phyloP scores from a whole-genome alignment of 2,113 vertebrate genomes.

The Phasianus colchicus region DNA sequence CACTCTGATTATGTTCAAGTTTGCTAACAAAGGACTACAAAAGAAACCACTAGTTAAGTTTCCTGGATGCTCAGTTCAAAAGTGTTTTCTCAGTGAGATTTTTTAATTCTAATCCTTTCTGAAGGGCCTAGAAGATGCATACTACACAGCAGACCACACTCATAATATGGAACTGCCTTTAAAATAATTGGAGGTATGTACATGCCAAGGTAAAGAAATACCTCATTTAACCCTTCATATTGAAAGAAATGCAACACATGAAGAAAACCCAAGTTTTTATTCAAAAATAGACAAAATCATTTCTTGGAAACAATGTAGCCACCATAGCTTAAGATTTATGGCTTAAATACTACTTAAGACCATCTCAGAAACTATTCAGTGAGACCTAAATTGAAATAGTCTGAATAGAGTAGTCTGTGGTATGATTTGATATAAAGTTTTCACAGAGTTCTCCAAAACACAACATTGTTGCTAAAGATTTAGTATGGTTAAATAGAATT shows the following conservation, averaged over 20 bases:
- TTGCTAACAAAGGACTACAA: background rate
- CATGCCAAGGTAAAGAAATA: background rate
- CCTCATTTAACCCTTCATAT: background rate
- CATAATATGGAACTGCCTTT: background rate
- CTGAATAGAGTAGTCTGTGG: background rate
- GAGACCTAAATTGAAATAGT: background rate
- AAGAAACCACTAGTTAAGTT: background rate
- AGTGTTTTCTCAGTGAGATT: background rate
- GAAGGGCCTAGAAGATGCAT: background rate
- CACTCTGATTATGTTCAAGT: background rate
- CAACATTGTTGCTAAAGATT: background rate
- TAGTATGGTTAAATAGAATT: background rate
- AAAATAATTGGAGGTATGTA: background rate
- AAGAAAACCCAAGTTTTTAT: background rate
- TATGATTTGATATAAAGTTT: background rate
- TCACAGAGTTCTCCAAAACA: background rate
- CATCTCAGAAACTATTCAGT: background rate
- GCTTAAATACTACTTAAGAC: background rate
- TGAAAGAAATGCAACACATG: background rate
- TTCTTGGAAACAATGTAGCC: background rate
- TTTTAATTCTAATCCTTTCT: background rate
- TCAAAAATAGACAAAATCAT: background rate
- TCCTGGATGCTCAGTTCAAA: background rate
- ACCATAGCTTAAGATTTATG: background rate
- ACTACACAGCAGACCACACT: background rate